These are phyloP conservation scores for Anagyrus pseudococci DNA, from an alignment of 2,888 invertebrate species.

Conservation along the genomic window DNA sequence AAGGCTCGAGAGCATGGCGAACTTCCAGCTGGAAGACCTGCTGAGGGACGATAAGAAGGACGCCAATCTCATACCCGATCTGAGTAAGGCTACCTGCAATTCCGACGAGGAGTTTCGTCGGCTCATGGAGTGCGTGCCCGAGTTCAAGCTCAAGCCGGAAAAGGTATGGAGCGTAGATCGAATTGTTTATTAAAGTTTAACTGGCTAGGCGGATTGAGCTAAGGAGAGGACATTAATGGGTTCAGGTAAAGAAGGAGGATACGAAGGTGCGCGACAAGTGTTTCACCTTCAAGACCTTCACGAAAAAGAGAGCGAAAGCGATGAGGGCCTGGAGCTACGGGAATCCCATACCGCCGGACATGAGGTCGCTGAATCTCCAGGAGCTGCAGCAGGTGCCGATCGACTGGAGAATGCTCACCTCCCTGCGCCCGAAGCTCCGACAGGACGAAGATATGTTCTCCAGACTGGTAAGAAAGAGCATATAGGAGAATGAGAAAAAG, in stretches of 20 bases:
- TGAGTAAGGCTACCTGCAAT: constrained; percentile 79
- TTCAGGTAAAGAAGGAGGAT: constrained; percentile 75
- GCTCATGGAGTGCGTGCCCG: constrained; percentile 85
- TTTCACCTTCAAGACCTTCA: constrained; percentile 73
- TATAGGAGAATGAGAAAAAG: neutral
- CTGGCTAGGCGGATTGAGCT: too few relatives aligned
- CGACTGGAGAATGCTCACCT: constrained; percentile 92
- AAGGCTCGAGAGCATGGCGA: constrained; percentile 47
- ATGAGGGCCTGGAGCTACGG: constrained; percentile 71
- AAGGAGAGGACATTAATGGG: neutral
- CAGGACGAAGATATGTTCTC: constrained; percentile 88
- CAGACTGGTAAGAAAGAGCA: constrained; percentile 49
- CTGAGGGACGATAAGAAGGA: constrained; percentile 82
- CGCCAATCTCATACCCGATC: constrained; percentile 81
- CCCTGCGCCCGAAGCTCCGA: constrained; percentile 82
- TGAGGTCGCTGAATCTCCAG: constrained; percentile 76
- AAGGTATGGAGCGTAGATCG: constrained; percentile 65
- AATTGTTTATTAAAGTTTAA: neutral
- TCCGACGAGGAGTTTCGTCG: constrained; percentile 84
- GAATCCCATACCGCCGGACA: constrained; percentile 84
- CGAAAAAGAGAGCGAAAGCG: constrained; percentile 74
- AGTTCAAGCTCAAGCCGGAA: constrained; percentile 87
- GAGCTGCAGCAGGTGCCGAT: constrained; percentile 86
- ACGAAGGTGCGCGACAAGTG: constrained; percentile 78
- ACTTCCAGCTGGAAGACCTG: constrained; percentile 82